Conservation (phyloP, 2,888 invertebrate genomes). For the Temnothorax rugatulus region DNA sequence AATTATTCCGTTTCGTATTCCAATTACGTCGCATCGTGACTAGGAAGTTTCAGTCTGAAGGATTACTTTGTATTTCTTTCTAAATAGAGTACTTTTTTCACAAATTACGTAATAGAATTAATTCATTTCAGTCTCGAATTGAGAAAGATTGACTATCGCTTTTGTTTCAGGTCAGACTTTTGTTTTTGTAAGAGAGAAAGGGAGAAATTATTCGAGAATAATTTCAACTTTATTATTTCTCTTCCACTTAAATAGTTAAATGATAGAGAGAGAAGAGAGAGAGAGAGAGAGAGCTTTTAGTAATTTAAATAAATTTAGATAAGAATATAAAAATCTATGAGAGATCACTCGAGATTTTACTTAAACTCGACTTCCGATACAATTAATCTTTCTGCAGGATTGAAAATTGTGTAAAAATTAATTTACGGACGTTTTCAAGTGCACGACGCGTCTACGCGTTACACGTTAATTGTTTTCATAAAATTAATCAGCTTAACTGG, state of each 20-base stretch:
- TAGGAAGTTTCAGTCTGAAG: not conserved
- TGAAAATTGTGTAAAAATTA: not conserved
- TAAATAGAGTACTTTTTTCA: not conserved
- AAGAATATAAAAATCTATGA: not conserved
- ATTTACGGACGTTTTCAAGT: not conserved
- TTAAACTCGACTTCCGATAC: not conserved
- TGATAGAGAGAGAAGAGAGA: not conserved
- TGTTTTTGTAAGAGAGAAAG: not conserved
- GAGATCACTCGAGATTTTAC: not conserved
- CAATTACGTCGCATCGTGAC: not conserved
- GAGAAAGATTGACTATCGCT: not conserved
- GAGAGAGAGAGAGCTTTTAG: not conserved
- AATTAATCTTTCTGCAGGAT: constrained; percentile 2
- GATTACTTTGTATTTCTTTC: not conserved
- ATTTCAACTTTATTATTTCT: not conserved
- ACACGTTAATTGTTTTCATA: constrained; percentile 52
- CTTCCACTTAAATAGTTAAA: not conserved
- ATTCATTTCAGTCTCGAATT: not conserved
- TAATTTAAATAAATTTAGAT: not conserved
- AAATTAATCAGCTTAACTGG: constrained; percentile 48
- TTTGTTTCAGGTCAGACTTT: no score
- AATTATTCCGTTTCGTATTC: not conserved
- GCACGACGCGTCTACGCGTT: not conserved
- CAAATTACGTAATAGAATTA: not conserved
- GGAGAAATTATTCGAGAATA: not conserved